Base-by-base conservation (phyloP, 2,113 vertebrate genomes). In the Osmerus mordax region DNA sequence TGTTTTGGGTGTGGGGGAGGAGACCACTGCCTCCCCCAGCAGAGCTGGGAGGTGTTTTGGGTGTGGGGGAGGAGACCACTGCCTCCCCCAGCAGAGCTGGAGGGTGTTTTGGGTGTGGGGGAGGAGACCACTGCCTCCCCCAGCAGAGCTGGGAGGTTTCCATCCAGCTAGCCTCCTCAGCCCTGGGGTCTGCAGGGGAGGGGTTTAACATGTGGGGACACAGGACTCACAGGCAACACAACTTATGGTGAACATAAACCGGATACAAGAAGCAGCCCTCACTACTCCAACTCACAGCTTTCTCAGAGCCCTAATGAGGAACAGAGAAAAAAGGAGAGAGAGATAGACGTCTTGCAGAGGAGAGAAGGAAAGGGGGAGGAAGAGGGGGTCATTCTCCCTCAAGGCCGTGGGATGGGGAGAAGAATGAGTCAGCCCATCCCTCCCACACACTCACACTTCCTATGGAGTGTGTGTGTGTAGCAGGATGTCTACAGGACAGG, bases 271-370 rank as follows among this genome's bases (percentile, higher is more conserved):
- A 53, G 55, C 69, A 29, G 41, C 62, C 70, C 21, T 75, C 63
- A 63, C 16, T 58, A 62, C 61, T 61, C 74, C 73, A 71, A 78
- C 73, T 55, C 69, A 77, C 74, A 74, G 72, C 78, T 79, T 84
- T 87, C 79, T 86, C 79, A 87, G 74, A 32, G 23, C 56, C 67
- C 23, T 82, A 83, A 87, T 74, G 75, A 87, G 73, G 69, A 88
- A 79, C 85, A 88, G 85, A 82, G 77, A 72, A 28, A 51, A 3
- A 60, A 36, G 71, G 61, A 47, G 68, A 75, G 79, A 64, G 54
- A 56, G 54, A 74, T 65, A 47, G 41, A 47, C 41, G 41, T 47
- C 41, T 47, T 47, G 41, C 41, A 47, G 41, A 47, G 32, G 32
- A 36, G 32, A 36, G 32, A 36, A 36, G 32, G 32, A 36, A 36